Evolutionary conservation across 1,140 invertebrate species (phyloP), one percentile per base, ranked within the genome.

Genomic region (Branchinecta lindahli): DNA sequence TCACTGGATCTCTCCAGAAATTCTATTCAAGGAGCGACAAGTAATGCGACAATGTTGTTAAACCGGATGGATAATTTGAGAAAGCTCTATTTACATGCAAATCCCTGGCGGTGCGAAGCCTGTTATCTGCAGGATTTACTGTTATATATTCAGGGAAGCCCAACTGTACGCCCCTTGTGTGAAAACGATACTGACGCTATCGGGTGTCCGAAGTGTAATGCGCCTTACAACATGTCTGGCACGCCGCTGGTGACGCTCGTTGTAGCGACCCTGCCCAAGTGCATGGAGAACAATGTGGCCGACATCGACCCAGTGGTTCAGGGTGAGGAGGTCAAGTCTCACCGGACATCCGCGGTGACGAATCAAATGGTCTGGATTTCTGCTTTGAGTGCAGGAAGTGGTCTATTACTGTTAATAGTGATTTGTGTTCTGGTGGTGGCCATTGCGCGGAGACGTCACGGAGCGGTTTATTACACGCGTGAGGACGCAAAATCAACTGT

Each of bases 61-160:
- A 83, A 84, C 70, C 78, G 78, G 15, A 79, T 77, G 12, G 67
- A 71, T 65, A 71, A 69, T 18, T 77, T 77, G 44, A 71, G 68
- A 61, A 70, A 77, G 18, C 74, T 87, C 0, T 79, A 82, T 73
- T 75, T 88, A 70, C 79, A 84, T 44, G 80, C 80, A 20, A 88
- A 88, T 77, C 83, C 82, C 7, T 88, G 86, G 85, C 71, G 81
- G 5, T 88, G 87, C 75, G 85, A 87, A 75, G 78, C 83, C 73
- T 88, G 87, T 61, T 20, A 61, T 15, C 12, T 61, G 12, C 52
- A 61, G 18, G 52, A 61, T 61, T 61, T 61, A 61, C 18, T 61
- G 18, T 61, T 61, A 61, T 61, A 61, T 61, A 61, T 61, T 61
- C 52, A 61, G 52, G 52, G 52, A 61, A 61, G 52, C 52, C 18